Percentiles rank a stretch among this genome's conserved stretches.
Evolutionary conservation across 1,140 invertebrate genomes (phyloP).

Genomic region (Planococcus citri): DNA sequence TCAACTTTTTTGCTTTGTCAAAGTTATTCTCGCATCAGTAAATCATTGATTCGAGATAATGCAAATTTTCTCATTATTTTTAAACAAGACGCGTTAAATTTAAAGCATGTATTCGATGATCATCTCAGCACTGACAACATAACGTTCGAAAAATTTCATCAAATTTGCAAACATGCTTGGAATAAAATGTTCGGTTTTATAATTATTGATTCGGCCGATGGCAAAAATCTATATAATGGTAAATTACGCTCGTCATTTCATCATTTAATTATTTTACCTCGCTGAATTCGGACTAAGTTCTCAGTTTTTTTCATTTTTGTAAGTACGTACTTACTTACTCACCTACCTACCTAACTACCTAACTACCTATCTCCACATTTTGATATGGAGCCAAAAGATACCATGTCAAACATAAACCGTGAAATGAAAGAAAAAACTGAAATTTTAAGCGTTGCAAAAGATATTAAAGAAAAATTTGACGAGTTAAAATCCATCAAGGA

Average conservation of each 20-base stretch:
- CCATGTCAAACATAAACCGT: no score
- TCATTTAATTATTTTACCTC: not conserved
- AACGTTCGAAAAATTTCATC: slow-evolving; percentile 25
- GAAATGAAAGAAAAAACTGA: no score
- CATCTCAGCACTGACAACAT: slow-evolving; percentile 33
- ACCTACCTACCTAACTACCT: no score
- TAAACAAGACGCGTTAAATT: slow-evolving; percentile 34
- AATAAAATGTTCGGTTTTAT: not conserved
- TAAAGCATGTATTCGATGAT: slow-evolving; percentile 35
- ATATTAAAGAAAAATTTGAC: no score
- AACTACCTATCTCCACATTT: no score
- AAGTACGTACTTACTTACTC: no score
- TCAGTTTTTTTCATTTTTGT: no score
- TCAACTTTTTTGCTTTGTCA: slow-evolving; percentile 32
- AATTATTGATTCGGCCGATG: not conserved
- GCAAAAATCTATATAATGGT: not conserved
- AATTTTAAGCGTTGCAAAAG: no score
- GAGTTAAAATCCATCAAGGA: no score
- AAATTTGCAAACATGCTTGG: slow-evolving; percentile 27
- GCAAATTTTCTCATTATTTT: slow-evolving; percentile 34
- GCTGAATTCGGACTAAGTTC: no score
- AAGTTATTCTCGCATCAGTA: slow-evolving; percentile 31
- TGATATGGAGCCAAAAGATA: no score
- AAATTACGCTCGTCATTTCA: not conserved
- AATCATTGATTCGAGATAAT: slow-evolving; percentile 34